These are phyloP conservation scores for Simalia tracyae DNA, from an alignment of 2,797 vertebrate genomes.

Conservation along the genomic window DNA sequence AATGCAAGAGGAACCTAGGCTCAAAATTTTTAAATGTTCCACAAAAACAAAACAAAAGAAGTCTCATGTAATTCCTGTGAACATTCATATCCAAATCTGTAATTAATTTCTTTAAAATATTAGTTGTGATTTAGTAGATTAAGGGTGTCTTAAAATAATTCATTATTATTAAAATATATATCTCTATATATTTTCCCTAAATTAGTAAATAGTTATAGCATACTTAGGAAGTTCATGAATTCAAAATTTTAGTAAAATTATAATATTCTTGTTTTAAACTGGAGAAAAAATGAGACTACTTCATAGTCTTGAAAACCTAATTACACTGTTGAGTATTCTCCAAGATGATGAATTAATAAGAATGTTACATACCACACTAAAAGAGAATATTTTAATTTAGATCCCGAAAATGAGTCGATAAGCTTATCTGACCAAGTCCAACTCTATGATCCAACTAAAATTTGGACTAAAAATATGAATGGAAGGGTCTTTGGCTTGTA, in stretches of 20 bases:
- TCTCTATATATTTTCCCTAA: not conserved
- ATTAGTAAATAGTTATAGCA: not conserved
- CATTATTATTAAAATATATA: not conserved
- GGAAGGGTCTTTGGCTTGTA: not conserved
- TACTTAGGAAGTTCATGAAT: not conserved
- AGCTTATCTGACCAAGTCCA: not conserved
- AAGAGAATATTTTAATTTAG: not conserved
- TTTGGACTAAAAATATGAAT: not conserved
- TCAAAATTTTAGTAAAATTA: not conserved
- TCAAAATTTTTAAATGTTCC: not conserved
- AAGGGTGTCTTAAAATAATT: not conserved
- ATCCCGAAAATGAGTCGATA: not conserved
- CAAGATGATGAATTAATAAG: not conserved
- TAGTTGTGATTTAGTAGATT: not conserved
- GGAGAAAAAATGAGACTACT: not conserved
- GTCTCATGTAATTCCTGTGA: not conserved
- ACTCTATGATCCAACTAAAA: not conserved
- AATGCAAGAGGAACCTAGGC: slow-evolving; percentile 17
- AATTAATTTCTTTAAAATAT: not conserved
- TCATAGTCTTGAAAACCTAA: not conserved
- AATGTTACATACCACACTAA: not conserved
- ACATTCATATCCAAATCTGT: not conserved
- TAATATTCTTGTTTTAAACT: not conserved
- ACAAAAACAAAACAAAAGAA: not conserved
- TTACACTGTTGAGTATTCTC: not conserved